These are phyloP conservation scores for Eupleurogrammus muticus DNA, from an alignment of 2,797 vertebrate species.

Conservation along the genomic window DNA sequence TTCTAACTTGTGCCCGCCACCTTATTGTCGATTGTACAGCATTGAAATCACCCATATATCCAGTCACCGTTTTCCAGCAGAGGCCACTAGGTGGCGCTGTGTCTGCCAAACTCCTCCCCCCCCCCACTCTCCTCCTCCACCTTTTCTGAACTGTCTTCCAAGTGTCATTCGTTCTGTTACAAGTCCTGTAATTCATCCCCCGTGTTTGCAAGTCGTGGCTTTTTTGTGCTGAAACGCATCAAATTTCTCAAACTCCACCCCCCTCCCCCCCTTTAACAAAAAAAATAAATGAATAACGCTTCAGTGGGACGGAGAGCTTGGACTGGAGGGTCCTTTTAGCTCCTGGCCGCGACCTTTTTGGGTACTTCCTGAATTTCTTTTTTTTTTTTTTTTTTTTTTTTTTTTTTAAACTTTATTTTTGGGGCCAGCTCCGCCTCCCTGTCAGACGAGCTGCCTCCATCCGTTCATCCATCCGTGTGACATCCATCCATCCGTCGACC, in stretches of 20 bases:
- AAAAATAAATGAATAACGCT: slow-evolving; percentile 1
- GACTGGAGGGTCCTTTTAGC: slow-evolving; percentile 1
- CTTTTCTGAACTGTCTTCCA: slow-evolving; percentile 77
- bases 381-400: background rate
- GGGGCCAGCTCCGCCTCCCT: slow-evolving; percentile 8
- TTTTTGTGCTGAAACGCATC: slow-evolving; percentile 65
- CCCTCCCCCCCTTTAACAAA: background rate
- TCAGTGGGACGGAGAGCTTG: slow-evolving; percentile 4
- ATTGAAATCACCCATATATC: slow-evolving; percentile 57
- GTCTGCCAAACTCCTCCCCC: slow-evolving; percentile 43
- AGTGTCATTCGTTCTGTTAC: slow-evolving; percentile 77
- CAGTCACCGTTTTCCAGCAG: slow-evolving; percentile 43
- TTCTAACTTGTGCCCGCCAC: slow-evolving; percentile 73
- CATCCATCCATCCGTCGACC: slow-evolving; percentile 59
- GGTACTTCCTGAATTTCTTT: slow-evolving; percentile 41
- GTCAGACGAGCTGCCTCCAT: slow-evolving; percentile 61
- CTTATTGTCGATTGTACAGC: slow-evolving; percentile 76
- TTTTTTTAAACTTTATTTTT: background rate
- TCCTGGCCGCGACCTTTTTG: background rate
- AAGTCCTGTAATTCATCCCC: slow-evolving; percentile 50
- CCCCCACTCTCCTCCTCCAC: background rate
- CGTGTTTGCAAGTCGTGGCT: slow-evolving; percentile 70
- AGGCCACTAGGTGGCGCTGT: slow-evolving; percentile 53
- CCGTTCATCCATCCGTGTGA: slow-evolving; percentile 57
- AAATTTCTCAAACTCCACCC: slow-evolving; percentile 17